Conservation (phyloP, 2,888 invertebrate genomes). For the Sphaeridia pumilis region DNA sequence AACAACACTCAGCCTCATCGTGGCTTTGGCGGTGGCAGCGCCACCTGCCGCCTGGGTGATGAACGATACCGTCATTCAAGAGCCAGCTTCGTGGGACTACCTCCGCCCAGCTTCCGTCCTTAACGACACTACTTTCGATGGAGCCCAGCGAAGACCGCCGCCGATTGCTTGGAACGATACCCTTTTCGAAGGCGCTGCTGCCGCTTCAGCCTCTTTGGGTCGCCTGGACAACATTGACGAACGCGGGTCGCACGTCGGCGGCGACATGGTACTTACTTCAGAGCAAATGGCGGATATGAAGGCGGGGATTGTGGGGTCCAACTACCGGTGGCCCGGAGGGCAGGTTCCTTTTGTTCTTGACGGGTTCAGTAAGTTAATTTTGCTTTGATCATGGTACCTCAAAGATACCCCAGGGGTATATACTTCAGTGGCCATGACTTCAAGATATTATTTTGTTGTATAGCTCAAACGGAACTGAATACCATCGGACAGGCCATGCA, state of each 20-base stretch:
- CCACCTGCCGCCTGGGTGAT: too few relatives aligned
- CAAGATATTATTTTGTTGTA: not conserved
- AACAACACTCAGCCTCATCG: too few relatives aligned
- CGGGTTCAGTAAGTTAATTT: constrained; percentile 4
- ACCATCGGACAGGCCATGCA: constrained; percentile 48
- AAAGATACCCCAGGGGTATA: not conserved
- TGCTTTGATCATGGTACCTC: not conserved
- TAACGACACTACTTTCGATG: too few relatives aligned
- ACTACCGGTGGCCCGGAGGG: constrained; percentile 7
- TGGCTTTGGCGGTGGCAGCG: too few relatives aligned
- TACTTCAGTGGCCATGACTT: not conserved
- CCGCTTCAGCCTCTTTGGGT: not conserved
- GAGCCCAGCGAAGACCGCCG: too few relatives aligned
- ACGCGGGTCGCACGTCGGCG: constrained; percentile 1
- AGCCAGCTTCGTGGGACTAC: too few relatives aligned
- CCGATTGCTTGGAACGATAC: too few relatives aligned
- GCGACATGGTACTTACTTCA: constrained; percentile 3
- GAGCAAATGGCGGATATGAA: not conserved
- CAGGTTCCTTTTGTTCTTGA: constrained; percentile 4
- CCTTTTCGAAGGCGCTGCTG: too few relatives aligned
- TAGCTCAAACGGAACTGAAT: constrained; percentile 37
- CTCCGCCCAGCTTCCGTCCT: too few relatives aligned
- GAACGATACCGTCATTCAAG: too few relatives aligned
- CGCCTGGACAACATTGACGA: constrained; percentile 4
- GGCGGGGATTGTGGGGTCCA: not conserved